These are phyloP conservation scores for Hyphantria cunea DNA, from an alignment of 1,140 invertebrate genomes.

Conservation along the genomic window DNA sequence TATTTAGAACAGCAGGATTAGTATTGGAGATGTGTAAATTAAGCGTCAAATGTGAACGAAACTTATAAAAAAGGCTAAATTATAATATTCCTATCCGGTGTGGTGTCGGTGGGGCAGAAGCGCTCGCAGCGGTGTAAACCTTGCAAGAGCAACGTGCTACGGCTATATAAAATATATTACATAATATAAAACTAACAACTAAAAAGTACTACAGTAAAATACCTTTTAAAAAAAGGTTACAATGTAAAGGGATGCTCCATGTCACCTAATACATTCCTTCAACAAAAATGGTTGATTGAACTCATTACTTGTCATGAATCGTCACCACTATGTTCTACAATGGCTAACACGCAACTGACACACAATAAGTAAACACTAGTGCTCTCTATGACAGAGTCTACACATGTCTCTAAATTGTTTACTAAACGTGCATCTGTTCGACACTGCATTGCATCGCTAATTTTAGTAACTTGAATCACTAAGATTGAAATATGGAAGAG, in stretches of 20 bases:
- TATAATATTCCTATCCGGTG: constrained; percentile 21
- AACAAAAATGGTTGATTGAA: constrained; percentile 41
- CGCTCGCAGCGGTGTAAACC: constrained; percentile 45
- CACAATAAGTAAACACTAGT: constrained; percentile 61
- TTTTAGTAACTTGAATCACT: constrained; percentile 42
- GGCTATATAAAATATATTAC: constrained; percentile 45
- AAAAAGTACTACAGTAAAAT: constrained; percentile 39
- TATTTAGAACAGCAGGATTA: background rate
- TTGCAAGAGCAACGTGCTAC: too few relatives aligned
- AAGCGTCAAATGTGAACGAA: constrained; percentile 16
- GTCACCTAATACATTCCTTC: constrained; percentile 71
- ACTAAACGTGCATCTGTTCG: constrained; percentile 69
- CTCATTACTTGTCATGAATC: constrained; percentile 25
- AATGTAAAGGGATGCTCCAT: constrained; percentile 51
- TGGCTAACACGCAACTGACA: constrained; percentile 62
- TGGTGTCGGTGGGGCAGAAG: constrained; percentile 29
- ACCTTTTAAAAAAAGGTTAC: constrained; percentile 39
- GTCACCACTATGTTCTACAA: constrained; percentile 35
- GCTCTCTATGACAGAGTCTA: constrained; percentile 51
- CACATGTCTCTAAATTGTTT: constrained; percentile 54
- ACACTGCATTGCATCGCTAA: constrained; percentile 53
- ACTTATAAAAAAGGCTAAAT: constrained; percentile 8
- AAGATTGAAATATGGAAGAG: constrained; percentile 79
- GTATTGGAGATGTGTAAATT: constrained; percentile 1
- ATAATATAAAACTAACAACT: constrained; percentile 45